phyloP scores from a whole-genome alignment of 2,797 vertebrate genomes.

The Pipistrellus nathusii region DNA sequence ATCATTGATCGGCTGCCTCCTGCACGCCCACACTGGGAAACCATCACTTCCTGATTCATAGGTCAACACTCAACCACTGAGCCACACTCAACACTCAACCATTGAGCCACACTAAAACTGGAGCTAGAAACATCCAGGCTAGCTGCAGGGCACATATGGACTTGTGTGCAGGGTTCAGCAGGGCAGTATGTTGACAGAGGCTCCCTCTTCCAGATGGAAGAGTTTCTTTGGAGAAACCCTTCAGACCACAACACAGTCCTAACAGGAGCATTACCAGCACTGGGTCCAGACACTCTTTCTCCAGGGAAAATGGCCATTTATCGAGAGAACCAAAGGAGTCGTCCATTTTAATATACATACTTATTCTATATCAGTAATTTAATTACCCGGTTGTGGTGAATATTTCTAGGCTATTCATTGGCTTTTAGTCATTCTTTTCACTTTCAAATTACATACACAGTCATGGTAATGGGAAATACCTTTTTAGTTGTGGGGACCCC shows the following conservation, averaged over 20 bases:
- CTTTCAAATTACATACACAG: slow-evolving; percentile 32
- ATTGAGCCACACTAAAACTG: background rate
- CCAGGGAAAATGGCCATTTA: slow-evolving; percentile 44
- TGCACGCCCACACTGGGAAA: too few species aligned
- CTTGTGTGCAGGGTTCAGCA: background rate
- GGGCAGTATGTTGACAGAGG: background rate
- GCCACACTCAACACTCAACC: too few species aligned
- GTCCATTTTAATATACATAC: background rate
- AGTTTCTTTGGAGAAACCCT: background rate
- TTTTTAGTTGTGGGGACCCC: slow-evolving; percentile 30
- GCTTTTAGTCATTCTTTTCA: slow-evolving; percentile 32
- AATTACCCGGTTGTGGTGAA: background rate
- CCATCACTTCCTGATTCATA: too few species aligned
- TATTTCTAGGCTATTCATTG: slow-evolving; percentile 39
- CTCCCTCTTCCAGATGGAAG: background rate
- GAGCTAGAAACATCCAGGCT: background rate
- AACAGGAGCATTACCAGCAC: background rate
- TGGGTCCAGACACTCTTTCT: slow-evolving; percentile 43
- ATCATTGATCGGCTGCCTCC: too few species aligned
- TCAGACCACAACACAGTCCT: background rate
- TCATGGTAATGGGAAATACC: slow-evolving; percentile 24
- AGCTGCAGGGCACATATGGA: background rate
- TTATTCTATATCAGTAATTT: slow-evolving; percentile 28
- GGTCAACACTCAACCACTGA: too few species aligned
- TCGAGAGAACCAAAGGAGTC: background rate